Base-by-base conservation (phyloP, 37 sponge, comb jelly and placozoan genomes). In the Bolinopsis microptera region DNA sequence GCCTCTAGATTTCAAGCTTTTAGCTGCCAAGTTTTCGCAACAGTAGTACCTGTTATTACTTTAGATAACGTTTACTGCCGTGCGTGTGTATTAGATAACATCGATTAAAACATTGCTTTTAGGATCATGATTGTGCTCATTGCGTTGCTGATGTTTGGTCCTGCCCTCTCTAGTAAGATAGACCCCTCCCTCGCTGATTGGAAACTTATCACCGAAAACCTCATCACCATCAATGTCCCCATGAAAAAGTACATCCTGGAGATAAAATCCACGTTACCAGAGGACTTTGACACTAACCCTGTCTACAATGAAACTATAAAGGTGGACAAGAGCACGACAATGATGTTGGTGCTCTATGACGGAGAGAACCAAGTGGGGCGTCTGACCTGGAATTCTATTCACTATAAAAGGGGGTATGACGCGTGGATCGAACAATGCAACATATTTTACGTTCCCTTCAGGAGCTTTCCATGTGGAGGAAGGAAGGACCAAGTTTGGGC, bases 171-270 rank as follows among this genome's bases (percentile, higher is more conserved):
- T 48, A 13, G 61, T 13, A 48, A 48, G 9, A 5, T 48, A 5
- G 61, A 48, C 61, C 61, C 61, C 5, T 5, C 61, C 13, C 61
- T 48, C 61, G 13, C 9, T 48, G 61, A 48, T 13, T 48, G 61
- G 61, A 48, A 5, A 5, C 61, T 48, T 13, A 48, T 48, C 13
- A 48, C 61, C 5, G 5, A 5, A 18, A 5, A 13, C 61, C 13
- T 48, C 61, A 48, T 48, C 9, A 18, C 61, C 75, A 24, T 72
- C 31, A n/a, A 72, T 21, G 3, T 72, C 3, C 75, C 75, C 5
- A 72, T 72, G 22, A n/a, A 21, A n/a, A 72, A 72, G 5, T 72
- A 72, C 75, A 21, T 72, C 75, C 31, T 72, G n/a, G n/a, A 72
- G 26, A n/a, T 72, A 28, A 72, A 72, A 21, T n/a, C 31, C 26